Base-by-base conservation (phyloP, 2,888 invertebrate species). In the Platerodrilus igneus region DNA sequence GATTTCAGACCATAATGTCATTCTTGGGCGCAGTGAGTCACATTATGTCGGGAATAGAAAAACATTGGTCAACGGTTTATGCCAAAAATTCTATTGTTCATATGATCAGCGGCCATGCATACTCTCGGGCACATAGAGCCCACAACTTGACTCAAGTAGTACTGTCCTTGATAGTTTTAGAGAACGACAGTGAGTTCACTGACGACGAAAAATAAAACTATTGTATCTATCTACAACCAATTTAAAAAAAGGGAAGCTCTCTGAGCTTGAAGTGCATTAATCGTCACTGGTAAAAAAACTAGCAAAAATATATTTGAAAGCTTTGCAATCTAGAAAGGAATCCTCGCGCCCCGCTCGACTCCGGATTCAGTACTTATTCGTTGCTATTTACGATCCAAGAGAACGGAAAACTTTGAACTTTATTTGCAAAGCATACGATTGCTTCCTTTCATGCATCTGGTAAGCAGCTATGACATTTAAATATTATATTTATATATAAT, bases 1-100 rank as follows among this genome's bases (percentile, higher is more conserved):
- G 29, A 29, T 29, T 29, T 19, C 29, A 29, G 10, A 29, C 18
- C 10, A 29, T 29, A 18, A 29, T 29, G 29, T 29, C 29, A 18
- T 29, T 29, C 18, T 29, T 29, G 15, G 27, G 27, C 6, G 27
- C 27, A 15, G 27, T 27, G 27, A 16, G 27, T 16, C 16, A 27
- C 27, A 27, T 27, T 15, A 27, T 15, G 27, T 27, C 27, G 14
- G 27, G 18, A 29, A 29, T 29, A 29, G 17, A 29, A 29, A 19
- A 29, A 18, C 29, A 18, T 29, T 22, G 29, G 18, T 5, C 18
- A 11, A 29, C 29, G 29, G 18, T 11, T 17, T 29, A 29, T 18
- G 9, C 29, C 4, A 29, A 29, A 18, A 29, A 29, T 29, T 17
- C 29, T 4, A 19, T 29, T 18, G 29, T 17, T 29, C 29, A 29